Percentiles rank a stretch among this genome's conserved stretches.
These are phyloP conservation scores for Bellardia bayeri DNA, from an alignment of 2,888 invertebrate species.

Conservation along the genomic window DNA sequence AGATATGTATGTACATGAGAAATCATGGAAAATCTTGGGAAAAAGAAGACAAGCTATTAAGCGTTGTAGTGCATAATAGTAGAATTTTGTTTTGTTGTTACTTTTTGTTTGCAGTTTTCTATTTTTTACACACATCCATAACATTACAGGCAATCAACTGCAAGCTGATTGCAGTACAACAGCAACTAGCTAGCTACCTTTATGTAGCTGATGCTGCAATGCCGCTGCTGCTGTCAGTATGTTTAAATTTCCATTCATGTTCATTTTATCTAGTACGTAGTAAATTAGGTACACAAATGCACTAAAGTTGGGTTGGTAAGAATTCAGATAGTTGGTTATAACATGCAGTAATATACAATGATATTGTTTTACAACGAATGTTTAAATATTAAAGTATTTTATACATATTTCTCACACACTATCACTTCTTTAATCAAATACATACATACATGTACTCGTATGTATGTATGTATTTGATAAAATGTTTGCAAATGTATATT, in stretches of 20 bases:
- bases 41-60: slow-evolving; percentile 63
- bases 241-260: slow-evolving; percentile 78
- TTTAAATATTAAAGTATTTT: too few relatives aligned
- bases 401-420: neutral
- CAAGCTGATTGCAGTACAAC: neutral
- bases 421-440: neutral
- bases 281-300: slow-evolving; percentile 59
- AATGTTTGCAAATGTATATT: neutral
- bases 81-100: slow-evolving; percentile 12
- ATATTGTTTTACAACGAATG: too few relatives aligned
- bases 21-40: slow-evolving; percentile 38
- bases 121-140: slow-evolving; percentile 6
- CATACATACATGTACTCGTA: too few relatives aligned
- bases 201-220: neutral
- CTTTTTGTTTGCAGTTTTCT: slow-evolving; percentile 25
- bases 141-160: neutral
- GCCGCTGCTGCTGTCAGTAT: slow-evolving; percentile 51
- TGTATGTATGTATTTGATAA: too few relatives aligned
- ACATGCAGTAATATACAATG: too few relatives aligned
- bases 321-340: slow-evolving; percentile 1
- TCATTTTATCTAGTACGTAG: slow-evolving; percentile 74
- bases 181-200: neutral
- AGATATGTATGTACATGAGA: slow-evolving; percentile 7
- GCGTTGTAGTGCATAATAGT: slow-evolving; percentile 65
- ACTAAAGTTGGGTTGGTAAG: slow-evolving; percentile 9